Percentiles rank a stretch among this genome's conserved stretches.
Conservation (phyloP, 1,140 invertebrate genomes). For the Scaptomyza montana region DNA sequence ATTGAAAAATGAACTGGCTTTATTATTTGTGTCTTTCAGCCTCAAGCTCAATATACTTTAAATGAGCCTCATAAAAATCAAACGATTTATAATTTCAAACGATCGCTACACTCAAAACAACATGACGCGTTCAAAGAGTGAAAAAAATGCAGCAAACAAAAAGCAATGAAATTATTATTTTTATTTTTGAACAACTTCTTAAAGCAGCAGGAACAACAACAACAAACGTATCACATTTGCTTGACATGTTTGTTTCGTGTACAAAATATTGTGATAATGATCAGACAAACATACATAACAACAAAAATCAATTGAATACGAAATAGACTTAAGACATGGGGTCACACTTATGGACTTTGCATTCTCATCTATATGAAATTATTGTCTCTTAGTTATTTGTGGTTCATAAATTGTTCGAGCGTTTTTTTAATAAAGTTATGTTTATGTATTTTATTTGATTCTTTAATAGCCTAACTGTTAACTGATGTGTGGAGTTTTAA, state of each 20-base stretch:
- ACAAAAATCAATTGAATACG: slow-evolving; percentile 67
- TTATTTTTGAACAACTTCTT: slow-evolving; percentile 43
- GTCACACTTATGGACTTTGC: slow-evolving; percentile 59
- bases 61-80: slow-evolving; percentile 55
- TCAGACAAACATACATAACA: slow-evolving; percentile 49
- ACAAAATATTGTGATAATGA: slow-evolving; percentile 78
- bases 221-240: slow-evolving; percentile 57
- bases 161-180: slow-evolving; percentile 69
- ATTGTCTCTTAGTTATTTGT: slow-evolving; percentile 49
- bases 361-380: slow-evolving; percentile 72
- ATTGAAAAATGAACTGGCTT: slow-evolving; percentile 59
- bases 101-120: slow-evolving; percentile 69
- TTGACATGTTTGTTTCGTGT: slow-evolving; percentile 78
- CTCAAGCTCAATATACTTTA: slow-evolving; percentile 33
- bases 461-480: slow-evolving; percentile 35
- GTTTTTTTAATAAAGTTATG: slow-evolving; percentile 13
- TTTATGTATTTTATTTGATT: slow-evolving; percentile 24
- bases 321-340: slow-evolving; percentile 14
- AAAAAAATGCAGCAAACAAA: slow-evolving; percentile 53
- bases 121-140: slow-evolving; percentile 57
- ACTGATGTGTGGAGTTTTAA: slow-evolving; percentile 43
- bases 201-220: neutral
- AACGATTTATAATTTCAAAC: slow-evolving; percentile 51
- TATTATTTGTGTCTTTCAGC: neutral
- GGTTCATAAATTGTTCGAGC: slow-evolving; percentile 25